Base-by-base conservation (phyloP, 2,113 vertebrate genomes). In the Nannobrachium achirus region DNA sequence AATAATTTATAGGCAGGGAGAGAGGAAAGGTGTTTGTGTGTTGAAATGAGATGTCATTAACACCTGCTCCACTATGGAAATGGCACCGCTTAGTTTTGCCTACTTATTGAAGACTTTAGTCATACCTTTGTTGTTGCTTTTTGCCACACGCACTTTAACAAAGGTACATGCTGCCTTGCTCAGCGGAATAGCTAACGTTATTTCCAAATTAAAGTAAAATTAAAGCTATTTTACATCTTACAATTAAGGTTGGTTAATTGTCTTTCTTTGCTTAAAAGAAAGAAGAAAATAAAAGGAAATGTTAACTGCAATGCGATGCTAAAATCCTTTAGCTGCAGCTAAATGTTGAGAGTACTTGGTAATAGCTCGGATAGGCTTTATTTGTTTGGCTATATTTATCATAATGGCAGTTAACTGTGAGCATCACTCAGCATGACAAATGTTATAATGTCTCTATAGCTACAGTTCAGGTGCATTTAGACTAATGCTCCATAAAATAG, bases 1-100 rank as follows among this genome's bases (percentile, higher is more conserved):
- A 91, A 91, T 92, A 91, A 93, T 93, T 92, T 45, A 93, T 92
- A 88, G 80, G 62, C 73, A 51, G 42, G 65, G 71, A 73, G 76
- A 72, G 73, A 79, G 79, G 81, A 85, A n/a, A 84, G 82, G 88
- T 87, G 82, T 89, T 89, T 89, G 86, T 89, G 76, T 76, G 86
- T 59, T 86, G 78, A 90, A 90, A 91, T 89, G 84, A 91, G 87
- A 89, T 53, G 63, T 68, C 79, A 82, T 87, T 88, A 89, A 83
- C 85, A 90, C 79, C 83, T 88, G 70, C 73, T 87, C 69, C 69
- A 74, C 81, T 38, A n/a, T 73, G 70, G 76, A 88, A 87, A 83
- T 66, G 73, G 74, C 69, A 48, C 78, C 78, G 56, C 76, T n/a
- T 77, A 75, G 75, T 45, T 60, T 20, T 19, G 49, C 1, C 11